These are phyloP conservation scores for Synergus itoensis DNA, from an alignment of 2,888 invertebrate species.

Conservation along the genomic window DNA sequence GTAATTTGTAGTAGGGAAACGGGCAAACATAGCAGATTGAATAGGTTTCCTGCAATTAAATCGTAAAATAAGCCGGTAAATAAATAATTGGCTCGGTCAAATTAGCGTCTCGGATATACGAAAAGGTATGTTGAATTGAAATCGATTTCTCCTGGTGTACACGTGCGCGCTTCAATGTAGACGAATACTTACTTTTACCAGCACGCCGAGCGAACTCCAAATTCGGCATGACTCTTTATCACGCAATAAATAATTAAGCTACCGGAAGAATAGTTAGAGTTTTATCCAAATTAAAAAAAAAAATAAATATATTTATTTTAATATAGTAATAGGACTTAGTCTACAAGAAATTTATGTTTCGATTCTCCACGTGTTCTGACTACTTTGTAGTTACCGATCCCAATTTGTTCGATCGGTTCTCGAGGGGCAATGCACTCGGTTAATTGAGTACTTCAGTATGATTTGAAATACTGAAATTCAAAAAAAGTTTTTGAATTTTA, in stretches of 20 bases:
- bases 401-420: conserved; percentile 30
- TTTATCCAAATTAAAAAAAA: background rate
- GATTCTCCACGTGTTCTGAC: background rate
- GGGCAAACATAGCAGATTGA: background rate
- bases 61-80: conserved; percentile 23
- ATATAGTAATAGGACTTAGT: background rate
- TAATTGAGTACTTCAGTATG: too few relatives aligned
- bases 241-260: background rate
- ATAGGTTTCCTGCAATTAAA: conserved; percentile 11
- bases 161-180: conserved; percentile 37
- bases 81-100: conserved; percentile 37
- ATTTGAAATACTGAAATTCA: too few relatives aligned
- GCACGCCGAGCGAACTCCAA: background rate
- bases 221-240: background rate
- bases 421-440: conserved; percentile 5
- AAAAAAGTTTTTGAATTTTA: too few relatives aligned
- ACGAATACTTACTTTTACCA: conserved; percentile 20
- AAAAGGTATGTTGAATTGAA: conserved; percentile 35
- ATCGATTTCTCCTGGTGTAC: conserved; percentile 40
- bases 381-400: background rate
- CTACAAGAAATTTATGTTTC: background rate
- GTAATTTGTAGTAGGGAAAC: background rate
- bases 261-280: background rate
- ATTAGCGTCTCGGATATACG: conserved; percentile 30
- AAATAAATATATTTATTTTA: background rate